Percentiles rank a stretch among this genome's conserved stretches.
These are phyloP conservation scores for Columba guinea DNA, from an alignment of 2,797 vertebrate genomes.

Conservation along the genomic window DNA sequence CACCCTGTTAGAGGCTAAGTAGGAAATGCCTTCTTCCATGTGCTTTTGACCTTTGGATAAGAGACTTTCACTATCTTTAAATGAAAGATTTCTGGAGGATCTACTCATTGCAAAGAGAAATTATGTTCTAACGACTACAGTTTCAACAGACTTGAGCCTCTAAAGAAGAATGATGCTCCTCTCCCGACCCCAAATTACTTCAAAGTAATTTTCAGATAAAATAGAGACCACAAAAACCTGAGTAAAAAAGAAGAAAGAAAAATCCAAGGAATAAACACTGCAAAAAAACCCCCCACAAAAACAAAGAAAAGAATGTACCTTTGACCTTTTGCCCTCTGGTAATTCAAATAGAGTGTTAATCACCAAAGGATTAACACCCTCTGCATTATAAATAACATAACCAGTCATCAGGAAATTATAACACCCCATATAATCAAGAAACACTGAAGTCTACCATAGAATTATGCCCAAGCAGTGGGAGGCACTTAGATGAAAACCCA, in stretches of 20 bases:
- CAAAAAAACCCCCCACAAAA: background rate
- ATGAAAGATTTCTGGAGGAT: background rate
- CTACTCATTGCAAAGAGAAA: background rate
- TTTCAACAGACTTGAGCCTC: background rate
- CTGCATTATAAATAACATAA: slow-evolving; percentile 56
- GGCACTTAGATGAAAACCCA: background rate
- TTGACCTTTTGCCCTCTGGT: slow-evolving; percentile 56
- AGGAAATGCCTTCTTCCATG: background rate
- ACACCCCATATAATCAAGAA: slow-evolving; percentile 37
- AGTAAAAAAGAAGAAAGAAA: background rate
- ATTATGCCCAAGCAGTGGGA: background rate
- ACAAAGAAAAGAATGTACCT: background rate
- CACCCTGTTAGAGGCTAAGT: background rate
- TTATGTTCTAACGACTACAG: background rate
- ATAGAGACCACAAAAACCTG: background rate
- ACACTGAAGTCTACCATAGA: background rate
- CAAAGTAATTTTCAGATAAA: background rate
- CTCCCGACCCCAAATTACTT: background rate
- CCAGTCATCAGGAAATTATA: slow-evolving; percentile 44
- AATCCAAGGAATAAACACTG: background rate
- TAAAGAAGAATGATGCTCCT: background rate
- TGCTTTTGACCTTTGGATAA: background rate
- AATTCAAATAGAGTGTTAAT: slow-evolving; percentile 47
- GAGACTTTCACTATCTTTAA: background rate
- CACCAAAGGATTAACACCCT: slow-evolving; percentile 60